Conservation (phyloP, 2,888 invertebrate species). For the Drosophila longiperda region DNA sequence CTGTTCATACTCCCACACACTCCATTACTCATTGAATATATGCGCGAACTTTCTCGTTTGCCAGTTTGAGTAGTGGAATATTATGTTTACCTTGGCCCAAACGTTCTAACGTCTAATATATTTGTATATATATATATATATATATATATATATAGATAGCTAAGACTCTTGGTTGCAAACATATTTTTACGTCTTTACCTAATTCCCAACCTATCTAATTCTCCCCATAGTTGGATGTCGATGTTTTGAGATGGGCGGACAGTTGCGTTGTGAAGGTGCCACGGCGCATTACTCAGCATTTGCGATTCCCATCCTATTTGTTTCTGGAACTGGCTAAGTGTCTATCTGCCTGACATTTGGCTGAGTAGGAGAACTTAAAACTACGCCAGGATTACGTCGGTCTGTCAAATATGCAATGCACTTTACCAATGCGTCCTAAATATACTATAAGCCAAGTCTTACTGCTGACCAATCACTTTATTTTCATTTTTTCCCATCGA, state of each 20-base stretch:
- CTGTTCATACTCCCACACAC: neutral
- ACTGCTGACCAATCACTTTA: constrained; percentile 9
- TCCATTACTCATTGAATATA: constrained; percentile 14
- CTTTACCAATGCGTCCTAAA: constrained; percentile 9
- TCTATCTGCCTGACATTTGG: constrained; percentile 32
- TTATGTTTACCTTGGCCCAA: constrained; percentile 70
- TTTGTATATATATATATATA: neutral
- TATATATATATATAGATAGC: constrained; percentile 15
- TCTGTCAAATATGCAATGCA: constrained; percentile 45
- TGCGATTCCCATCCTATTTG: constrained; percentile 21
- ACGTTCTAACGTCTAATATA: constrained; percentile 57
- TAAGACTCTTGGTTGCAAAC: constrained; percentile 34
- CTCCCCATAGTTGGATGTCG: constrained; percentile 7
- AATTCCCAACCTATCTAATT: constrained; percentile 1
- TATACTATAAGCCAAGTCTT: constrained; percentile 1
- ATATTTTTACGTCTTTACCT: constrained; percentile 38
- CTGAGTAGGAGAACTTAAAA: constrained; percentile 34
- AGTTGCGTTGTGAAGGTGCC: constrained; percentile 7
- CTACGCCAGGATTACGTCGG: constrained; percentile 41
- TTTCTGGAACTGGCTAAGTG: constrained; percentile 12
- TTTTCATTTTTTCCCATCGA: neutral
- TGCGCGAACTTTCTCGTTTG: constrained; percentile 21
- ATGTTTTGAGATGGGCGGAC: constrained; percentile 36
- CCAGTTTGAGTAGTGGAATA: constrained; percentile 61
- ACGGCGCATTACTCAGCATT: constrained; percentile 25